A percentile compares a stretch with the other conserved stretches of the same genome.
Evolutionary conservation across 2,797 vertebrate species (phyloP).

Genomic region (Cynopterus sphinx): DNA sequence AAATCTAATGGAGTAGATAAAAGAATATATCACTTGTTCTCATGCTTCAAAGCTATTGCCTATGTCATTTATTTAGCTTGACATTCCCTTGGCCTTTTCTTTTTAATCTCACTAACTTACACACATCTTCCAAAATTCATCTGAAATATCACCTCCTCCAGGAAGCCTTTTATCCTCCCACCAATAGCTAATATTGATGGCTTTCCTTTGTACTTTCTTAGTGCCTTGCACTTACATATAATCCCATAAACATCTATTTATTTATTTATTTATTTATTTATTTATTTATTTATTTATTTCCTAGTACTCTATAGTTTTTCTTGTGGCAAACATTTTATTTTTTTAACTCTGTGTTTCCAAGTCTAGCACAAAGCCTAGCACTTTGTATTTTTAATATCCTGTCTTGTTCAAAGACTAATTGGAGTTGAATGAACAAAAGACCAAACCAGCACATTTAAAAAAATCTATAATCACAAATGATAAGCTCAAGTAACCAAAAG

Average conservation of each 20-base stretch:
- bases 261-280: neutral
- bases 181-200: neutral
- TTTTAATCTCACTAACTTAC: neutral
- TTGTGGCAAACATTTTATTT: neutral
- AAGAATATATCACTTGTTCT: neutral
- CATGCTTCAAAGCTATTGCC: neutral
- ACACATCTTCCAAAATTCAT: conserved; percentile 25
- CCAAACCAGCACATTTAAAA: neutral
- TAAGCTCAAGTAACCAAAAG: neutral
- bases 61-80: neutral
- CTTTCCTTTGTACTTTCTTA: neutral
- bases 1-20: neutral
- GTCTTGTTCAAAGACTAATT: neutral
- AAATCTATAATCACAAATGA: neutral
- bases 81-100: neutral
- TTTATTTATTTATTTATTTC: neutral
- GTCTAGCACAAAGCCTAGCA: neutral
- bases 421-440: conserved; percentile 11
- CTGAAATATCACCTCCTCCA: neutral
- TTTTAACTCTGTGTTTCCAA: neutral
- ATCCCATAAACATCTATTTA: neutral
- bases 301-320: neutral
- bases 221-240: neutral
- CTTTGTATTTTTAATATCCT: neutral
- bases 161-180: neutral